Conservation (phyloP, 2,113 vertebrate species). For the Mesoclemmys tuberculata region DNA sequence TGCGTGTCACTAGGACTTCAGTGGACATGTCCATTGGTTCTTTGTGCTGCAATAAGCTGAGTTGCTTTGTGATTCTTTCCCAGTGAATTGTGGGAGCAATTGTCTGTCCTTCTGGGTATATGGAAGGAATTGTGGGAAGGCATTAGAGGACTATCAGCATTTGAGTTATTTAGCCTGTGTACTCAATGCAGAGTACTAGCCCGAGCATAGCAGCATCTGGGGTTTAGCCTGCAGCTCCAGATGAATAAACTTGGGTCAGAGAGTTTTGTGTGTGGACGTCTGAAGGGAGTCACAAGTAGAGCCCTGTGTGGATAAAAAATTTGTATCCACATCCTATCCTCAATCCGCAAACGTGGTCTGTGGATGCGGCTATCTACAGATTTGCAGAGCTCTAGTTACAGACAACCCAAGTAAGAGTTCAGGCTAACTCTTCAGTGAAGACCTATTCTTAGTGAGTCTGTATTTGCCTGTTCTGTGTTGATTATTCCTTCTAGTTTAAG, state of each 20-base stretch:
- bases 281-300: not conserved
- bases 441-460: not conserved
- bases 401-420: not conserved
- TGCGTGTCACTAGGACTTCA: not conserved
- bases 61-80: not conserved
- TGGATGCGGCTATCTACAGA: too few species aligned
- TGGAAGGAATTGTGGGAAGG: not conserved
- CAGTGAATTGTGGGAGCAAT: not conserved
- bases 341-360: too few species aligned
- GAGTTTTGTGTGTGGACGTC: not conserved
- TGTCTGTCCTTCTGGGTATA: not conserved
- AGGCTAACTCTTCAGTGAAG: not conserved
- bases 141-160: not conserved
- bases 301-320: too few species aligned
- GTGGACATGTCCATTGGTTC: not conserved
- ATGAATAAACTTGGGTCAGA: not conserved
- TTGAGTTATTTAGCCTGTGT: not conserved
- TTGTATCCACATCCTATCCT: too few species aligned
- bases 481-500: rapidly evolving
- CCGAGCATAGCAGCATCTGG: not conserved
- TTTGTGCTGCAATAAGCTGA: not conserved
- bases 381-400: not conserved
- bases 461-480: rapidly evolving
- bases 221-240: not conserved
- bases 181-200: not conserved